Conservation (phyloP, 2,113 vertebrate species). For the Plecotus auritus region DNA sequence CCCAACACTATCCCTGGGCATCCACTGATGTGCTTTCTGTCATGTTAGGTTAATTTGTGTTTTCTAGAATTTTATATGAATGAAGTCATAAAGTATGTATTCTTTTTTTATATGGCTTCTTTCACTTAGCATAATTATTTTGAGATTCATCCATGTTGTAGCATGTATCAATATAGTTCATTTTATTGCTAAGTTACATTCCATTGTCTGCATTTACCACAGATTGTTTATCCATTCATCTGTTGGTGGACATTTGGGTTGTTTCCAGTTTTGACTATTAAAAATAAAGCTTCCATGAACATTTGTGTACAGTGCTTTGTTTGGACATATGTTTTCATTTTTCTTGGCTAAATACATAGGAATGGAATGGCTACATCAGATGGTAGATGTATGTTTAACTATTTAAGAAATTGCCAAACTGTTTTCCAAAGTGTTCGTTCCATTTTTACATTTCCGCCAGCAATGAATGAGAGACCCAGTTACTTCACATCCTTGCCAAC, state of each 20-base stretch:
- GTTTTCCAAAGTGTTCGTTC: neutral
- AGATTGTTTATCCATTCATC: neutral
- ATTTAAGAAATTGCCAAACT: conserved; percentile 18
- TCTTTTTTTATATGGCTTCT: neutral
- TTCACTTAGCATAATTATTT: neutral
- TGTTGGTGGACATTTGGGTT: neutral
- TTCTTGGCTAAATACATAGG: neutral
- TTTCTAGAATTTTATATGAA: neutral
- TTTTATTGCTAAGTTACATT: conserved; percentile 16
- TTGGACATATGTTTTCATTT: neutral
- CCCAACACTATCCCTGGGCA: neutral
- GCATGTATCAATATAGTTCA: neutral
- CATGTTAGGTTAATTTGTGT: neutral
- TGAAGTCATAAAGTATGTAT: conserved; percentile 1
- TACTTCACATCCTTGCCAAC: neutral
- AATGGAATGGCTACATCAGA: neutral
- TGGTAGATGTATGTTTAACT: neutral
- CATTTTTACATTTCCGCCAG: neutral
- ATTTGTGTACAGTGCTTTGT: neutral
- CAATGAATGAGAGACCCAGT: neutral
- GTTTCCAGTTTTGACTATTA: conserved; percentile 9
- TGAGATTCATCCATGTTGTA: neutral
- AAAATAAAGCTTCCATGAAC: neutral
- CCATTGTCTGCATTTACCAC: neutral
- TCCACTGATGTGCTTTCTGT: neutral